A percentile compares a stretch with the other conserved stretches of the same genome.
Evolutionary conservation across 1,140 invertebrate genomes (phyloP).

Genomic region (Fopius arisanus): DNA sequence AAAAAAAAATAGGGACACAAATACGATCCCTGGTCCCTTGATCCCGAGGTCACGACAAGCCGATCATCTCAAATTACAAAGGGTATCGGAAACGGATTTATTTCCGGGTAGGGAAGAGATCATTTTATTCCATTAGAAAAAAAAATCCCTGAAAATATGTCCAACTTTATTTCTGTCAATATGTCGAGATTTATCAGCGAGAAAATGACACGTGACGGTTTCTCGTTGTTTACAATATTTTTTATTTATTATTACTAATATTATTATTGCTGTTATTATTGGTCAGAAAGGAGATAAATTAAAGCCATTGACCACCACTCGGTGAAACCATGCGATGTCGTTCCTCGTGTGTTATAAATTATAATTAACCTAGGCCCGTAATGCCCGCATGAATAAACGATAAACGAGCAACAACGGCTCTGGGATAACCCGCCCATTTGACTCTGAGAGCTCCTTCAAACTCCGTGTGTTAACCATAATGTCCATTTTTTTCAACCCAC

Average conservation of each 20-base stretch:
- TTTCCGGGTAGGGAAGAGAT: constrained; percentile 37
- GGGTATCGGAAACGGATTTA: constrained; percentile 60
- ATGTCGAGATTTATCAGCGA: not conserved
- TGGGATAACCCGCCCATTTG: constrained; percentile 37
- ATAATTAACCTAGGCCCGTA: constrained; percentile 58
- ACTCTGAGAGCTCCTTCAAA: not conserved
- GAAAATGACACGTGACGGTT: not conserved
- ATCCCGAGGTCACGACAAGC: constrained; percentile 43
- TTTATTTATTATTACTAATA: too few species aligned
- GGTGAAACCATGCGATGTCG: constrained; percentile 43
- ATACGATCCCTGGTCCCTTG: constrained; percentile 6
- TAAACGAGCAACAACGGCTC: constrained; percentile 51
- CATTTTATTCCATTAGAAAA: constrained; percentile 46
- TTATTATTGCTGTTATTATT: too few species aligned
- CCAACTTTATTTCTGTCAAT: not conserved
- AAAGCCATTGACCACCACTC: constrained; percentile 22
- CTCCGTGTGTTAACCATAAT: constrained; percentile 4
- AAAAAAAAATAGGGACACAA: constrained; percentile 21
- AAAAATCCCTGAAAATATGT: not conserved
- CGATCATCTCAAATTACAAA: constrained; percentile 61
- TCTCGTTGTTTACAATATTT: not conserved
- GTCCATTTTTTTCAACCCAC: not conserved
- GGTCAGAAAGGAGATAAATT: too few species aligned
- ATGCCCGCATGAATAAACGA: constrained; percentile 60
- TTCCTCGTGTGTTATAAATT: constrained; percentile 58